Base-by-base conservation (phyloP, 2,113 vertebrate species). In the Sitta europaea region DNA sequence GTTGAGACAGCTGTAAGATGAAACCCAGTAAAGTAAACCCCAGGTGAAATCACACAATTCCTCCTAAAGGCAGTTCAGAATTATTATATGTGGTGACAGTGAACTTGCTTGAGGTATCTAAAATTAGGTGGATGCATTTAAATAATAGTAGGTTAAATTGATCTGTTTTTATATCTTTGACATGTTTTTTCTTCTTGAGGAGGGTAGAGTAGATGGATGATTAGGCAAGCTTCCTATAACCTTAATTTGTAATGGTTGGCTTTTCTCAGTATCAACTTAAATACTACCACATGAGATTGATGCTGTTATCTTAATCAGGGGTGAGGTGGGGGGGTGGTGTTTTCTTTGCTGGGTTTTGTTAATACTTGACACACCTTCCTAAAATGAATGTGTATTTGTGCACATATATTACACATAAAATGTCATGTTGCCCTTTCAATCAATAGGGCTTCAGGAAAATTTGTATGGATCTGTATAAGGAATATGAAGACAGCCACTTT, bases 401-500 rank as follows among this genome's bases (percentile, higher is more conserved):
- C 29, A 4, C 14, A 3, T 38, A 9, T 23, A 24, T 33, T 14
- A 42, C 1, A 67, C 1, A 4, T 12, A 20, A n/a, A 47, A 65
- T 43, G 31, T 18, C 54, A 67, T 3, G 3, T 53, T 38, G 36
- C 22, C 95, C 45, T 92, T 74, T 89, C 27, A 70, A 88, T 35
- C 23, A 92, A n/a, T 36, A 97, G 90, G 93, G 78, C 18, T 97
- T 94, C 81, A 83, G 88, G 73, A 98, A 90, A 85, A 95, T 95
- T 68, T 83, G 24, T 75, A 63, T 21, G 0, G 89, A 96, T 73
- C 43, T 98, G 8, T 97, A 97, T n/a, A 97, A 91, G 61, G 96
- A 97, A 38, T 96, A 97, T 16, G 94, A 97, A 94, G 88, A 97
- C 28, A 87, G 51, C 6, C 68, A 70, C 73, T 98, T 98, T 51